Base-by-base conservation (phyloP, 2,888 invertebrate genomes). In the Cephalotes varians region DNA sequence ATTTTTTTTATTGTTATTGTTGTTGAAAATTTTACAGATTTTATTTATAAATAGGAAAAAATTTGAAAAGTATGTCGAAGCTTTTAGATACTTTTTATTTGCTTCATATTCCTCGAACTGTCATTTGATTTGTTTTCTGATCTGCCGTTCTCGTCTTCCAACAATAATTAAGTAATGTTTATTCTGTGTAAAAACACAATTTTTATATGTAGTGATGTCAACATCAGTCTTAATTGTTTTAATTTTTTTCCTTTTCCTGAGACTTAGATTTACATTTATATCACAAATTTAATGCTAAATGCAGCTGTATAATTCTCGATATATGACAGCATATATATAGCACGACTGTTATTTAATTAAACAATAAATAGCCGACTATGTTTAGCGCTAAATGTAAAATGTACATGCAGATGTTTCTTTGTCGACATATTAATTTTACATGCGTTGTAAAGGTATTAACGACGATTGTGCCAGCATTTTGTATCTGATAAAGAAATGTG, bases 401-500 rank as follows among this genome's bases (percentile, higher is more conserved):
- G 34, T 34, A 62, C 3, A 12, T 40, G 54, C 40, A 72, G 56
- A 56, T 56, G 54, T 72, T 37, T 72, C n/a, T 72, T 72, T 56
- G 25, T 58, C 28, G 71, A 54, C 12, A 25, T 56, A 56, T 0
- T 62, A 54, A 79, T 56, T 44, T 65, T 67, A 49, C 37, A 21
- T 67, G 12, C 21, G 25, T 28, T 34, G 62, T 15, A 10, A 37
- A 69, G 25, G 21, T 71, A 71, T 76, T 44, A 54, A 67, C 51
- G 79, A 67, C 28, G 44, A 83, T 72, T 51, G 67, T 83, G 83
- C 84, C 74, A 85, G 85, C 83, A 83, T 85, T 85, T 83, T 69
- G 56, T 80, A 74, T 72, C 37, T 80, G 73, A 62, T 64, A 79
- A 73, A 72, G 40, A 31, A 74, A 79, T 85, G 77, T 49, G 51